Evolutionary conservation across 2,888 invertebrate genomes (phyloP).

Genomic region (Oligia fasciuncula): DNA sequence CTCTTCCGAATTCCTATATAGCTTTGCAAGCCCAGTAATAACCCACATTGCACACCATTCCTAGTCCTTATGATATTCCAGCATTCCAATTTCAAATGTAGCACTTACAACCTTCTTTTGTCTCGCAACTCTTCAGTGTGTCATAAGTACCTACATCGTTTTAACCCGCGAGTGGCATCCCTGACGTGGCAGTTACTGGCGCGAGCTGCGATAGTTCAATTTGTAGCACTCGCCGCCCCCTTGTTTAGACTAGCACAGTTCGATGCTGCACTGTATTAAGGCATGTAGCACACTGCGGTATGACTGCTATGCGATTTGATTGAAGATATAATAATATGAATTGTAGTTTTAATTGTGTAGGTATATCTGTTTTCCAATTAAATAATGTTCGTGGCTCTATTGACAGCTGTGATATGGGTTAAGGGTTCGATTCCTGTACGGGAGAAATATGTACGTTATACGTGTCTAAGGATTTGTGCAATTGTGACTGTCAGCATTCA

Average conservation of each 20-base stretch:
- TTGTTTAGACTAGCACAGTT: slow-evolving; percentile 76
- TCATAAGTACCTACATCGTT: slow-evolving; percentile 44
- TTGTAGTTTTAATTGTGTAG: neutral
- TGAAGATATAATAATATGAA: neutral
- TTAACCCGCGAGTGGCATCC: slow-evolving; percentile 57
- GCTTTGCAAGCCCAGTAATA: neutral
- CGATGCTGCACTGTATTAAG: slow-evolving; percentile 56
- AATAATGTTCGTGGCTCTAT: neutral
- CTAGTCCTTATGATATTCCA: neutral
- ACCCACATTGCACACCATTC: neutral
- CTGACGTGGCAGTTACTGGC: slow-evolving; percentile 58
- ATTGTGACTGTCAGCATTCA: neutral
- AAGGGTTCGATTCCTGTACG: too few relatives aligned
- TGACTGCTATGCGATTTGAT: slow-evolving; percentile 25
- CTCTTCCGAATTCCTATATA: neutral
- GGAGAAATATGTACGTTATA: too few relatives aligned
- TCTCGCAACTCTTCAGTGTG: slow-evolving; percentile 15
- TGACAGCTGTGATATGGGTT: too few relatives aligned
- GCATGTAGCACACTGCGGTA: slow-evolving; percentile 17
- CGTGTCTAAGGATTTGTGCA: neutral
- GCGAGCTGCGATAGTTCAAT: slow-evolving; percentile 72
- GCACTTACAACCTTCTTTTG: slow-evolving; percentile 32
- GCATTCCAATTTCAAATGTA: slow-evolving; percentile 2
- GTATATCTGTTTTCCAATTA: neutral
- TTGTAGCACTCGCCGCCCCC: slow-evolving; percentile 71